Conservation (phyloP, 1,140 invertebrate genomes). For the Listronotus bonariensis region DNA sequence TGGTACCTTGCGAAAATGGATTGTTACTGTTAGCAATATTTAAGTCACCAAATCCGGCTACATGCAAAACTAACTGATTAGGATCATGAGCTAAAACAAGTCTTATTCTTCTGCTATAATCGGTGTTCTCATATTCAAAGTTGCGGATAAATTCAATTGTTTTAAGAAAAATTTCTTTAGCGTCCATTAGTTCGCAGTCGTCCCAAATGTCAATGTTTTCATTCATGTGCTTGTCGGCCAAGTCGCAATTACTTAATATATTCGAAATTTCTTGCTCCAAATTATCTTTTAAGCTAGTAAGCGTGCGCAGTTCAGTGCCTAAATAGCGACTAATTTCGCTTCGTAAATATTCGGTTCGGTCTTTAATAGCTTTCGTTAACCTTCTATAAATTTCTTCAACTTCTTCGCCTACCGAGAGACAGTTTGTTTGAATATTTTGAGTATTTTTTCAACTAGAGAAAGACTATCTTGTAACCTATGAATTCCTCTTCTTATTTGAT, state of each 20-base stretch:
- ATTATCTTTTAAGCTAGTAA: conserved; percentile 88
- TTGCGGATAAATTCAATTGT: conserved; percentile 92
- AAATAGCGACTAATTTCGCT: conserved; percentile 89
- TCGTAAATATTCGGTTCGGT: conserved; percentile 85
- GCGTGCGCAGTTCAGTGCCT: conserved; percentile 78
- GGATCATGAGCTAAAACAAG: conserved; percentile 88
- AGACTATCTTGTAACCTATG: conserved; percentile 85
- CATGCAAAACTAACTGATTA: conserved; percentile 83
- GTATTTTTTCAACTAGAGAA: conserved; percentile 82
- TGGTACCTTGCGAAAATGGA: conserved; percentile 53
- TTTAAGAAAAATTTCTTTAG: conserved; percentile 92
- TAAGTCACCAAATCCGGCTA: conserved; percentile 85
- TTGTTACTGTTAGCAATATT: conserved; percentile 71
- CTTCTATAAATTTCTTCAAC: conserved; percentile 90
- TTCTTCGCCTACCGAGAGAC: conserved; percentile 84
- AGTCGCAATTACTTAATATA: conserved; percentile 92
- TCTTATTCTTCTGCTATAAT: conserved; percentile 82
- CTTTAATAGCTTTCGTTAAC: conserved; percentile 88
- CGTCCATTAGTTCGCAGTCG: conserved; percentile 87
- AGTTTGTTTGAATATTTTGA: conserved; percentile 81
- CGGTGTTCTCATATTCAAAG: conserved; percentile 89
- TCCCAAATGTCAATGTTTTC: conserved; percentile 85
- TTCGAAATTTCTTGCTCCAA: conserved; percentile 90
- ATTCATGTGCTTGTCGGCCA: conserved; percentile 93
- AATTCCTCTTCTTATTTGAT: conserved; percentile 84